Base-by-base conservation (phyloP, 2,113 vertebrate genomes). In the Phasianus colchicus region DNA sequence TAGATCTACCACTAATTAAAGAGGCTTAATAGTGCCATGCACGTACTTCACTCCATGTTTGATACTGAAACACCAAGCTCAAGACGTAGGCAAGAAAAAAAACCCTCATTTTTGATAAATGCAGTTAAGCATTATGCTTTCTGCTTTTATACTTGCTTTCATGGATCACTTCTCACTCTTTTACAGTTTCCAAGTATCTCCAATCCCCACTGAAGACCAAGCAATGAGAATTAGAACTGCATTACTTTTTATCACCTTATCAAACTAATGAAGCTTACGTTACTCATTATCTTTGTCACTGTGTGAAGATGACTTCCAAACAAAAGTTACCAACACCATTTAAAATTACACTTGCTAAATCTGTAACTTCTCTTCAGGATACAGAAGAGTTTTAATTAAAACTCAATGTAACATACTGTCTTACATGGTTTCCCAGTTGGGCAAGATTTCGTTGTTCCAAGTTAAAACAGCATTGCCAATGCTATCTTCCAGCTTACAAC, bases 361-460 rank as follows among this genome's bases (percentile, higher is more conserved):
- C 19, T 24, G 8, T 36, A 88, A 83, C 12, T 92, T 81, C 11
- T 88, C 11, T 71, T 64, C 18, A 66, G 27, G 30, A 86, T 22
- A 78, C 4, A 61, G 10, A 78, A 30, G 12, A 45, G 67, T 48
- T 83, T 88, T 65, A 82, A 73, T 89, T 92, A 73, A 65, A 91
- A 79, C 77, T 88, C 80, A 95, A 2, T 58, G 91, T 63, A 96
- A 95, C 91, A 93, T 92, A 96, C 83, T 84, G 47, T 92, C 99
- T 98, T 96, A 99, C 99, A 98, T 97, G 66, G 98, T 97, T 66
- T 98, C 99, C 99, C 99, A 99, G 97, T 99, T 98, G 4, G 99
- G 99, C 60, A 99, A 66, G 81, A 99, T 98, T 92, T 99, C 99
- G 30, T 98, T 99, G 94, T 98, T 99, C 99, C 99, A 99, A 42